These are phyloP conservation scores for Erinaceus europaeus DNA, from an alignment of 2,113 vertebrate genomes.

Conservation along the genomic window DNA sequence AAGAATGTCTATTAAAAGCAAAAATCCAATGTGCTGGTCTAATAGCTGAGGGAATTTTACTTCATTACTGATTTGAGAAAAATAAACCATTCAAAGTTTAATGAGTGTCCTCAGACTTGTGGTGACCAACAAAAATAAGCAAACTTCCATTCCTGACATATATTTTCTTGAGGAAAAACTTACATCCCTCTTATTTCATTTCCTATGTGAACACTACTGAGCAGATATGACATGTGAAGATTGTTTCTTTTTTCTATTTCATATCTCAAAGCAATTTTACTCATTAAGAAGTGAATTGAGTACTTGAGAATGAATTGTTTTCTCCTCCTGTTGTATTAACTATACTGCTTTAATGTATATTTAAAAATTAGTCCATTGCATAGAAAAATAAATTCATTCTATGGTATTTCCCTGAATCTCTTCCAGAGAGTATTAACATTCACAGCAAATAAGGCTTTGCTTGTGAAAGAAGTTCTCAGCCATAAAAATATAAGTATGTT, in stretches of 20 bases:
- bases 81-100: constrained; percentile 21
- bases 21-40: not conserved
- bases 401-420: not conserved
- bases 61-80: constrained; percentile 9
- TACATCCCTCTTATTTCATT: not conserved
- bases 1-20: not conserved
- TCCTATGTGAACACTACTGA: not conserved
- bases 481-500: not conserved
- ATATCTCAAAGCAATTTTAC: not conserved
- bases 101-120: not conserved
- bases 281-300: not conserved
- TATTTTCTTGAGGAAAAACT: not conserved
- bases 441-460: not conserved
- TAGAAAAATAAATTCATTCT: constrained; percentile 7
- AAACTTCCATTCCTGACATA: not conserved
- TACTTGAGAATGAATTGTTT: not conserved
- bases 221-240: not conserved
- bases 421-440: not conserved
- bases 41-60: constrained; percentile 7
- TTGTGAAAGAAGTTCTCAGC: not conserved
- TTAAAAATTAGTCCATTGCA: constrained; percentile 7
- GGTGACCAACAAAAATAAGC: not conserved
- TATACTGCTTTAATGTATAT: not conserved
- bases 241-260: not conserved
- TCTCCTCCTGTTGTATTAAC: not conserved